These are phyloP conservation scores for Laothoe populi DNA, from an alignment of 2,888 invertebrate genomes.

Conservation along the genomic window DNA sequence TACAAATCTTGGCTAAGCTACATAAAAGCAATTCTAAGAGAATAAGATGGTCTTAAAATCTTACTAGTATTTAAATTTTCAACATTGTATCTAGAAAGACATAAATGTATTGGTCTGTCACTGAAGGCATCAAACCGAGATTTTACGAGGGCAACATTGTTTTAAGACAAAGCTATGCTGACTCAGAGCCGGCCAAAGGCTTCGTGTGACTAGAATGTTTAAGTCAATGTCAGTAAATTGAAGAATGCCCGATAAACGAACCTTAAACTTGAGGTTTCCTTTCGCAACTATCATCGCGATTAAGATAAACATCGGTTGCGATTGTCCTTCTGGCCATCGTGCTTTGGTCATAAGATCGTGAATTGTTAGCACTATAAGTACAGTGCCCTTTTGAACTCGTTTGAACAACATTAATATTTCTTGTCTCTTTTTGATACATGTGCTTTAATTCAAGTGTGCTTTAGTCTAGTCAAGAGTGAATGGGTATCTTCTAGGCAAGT, in stretches of 20 bases:
- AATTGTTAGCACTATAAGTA: conserved; percentile 10
- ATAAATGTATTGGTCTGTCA: conserved; percentile 3
- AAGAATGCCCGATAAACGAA: conserved; percentile 14
- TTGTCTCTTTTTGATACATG: not conserved
- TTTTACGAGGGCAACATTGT: conserved; percentile 8
- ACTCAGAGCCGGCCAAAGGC: conserved; percentile 5
- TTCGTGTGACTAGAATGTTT: conserved; percentile 16
- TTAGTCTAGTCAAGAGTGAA: no score
- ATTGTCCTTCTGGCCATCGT: conserved; percentile 55
- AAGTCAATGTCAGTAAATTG: conserved; percentile 18
- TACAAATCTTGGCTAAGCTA: not conserved
- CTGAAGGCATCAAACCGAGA: conserved; percentile 7
- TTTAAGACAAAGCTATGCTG: conserved; percentile 6
- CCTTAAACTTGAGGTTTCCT: conserved; percentile 30
- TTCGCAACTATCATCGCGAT: conserved; percentile 45
- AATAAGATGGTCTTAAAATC: not conserved
- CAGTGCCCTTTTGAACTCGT: conserved; percentile 12
- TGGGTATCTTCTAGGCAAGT: no score
- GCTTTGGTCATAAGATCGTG: conserved; percentile 31
- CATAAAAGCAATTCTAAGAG: not conserved
- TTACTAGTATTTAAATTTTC: not conserved
- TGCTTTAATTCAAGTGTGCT: no score
- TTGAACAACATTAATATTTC: not conserved
- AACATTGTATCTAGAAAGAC: not conserved
- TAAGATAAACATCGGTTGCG: conserved; percentile 51